phyloP scores from a whole-genome alignment of 2,113 vertebrate genomes.

The Cyanoliseus patagonus region DNA sequence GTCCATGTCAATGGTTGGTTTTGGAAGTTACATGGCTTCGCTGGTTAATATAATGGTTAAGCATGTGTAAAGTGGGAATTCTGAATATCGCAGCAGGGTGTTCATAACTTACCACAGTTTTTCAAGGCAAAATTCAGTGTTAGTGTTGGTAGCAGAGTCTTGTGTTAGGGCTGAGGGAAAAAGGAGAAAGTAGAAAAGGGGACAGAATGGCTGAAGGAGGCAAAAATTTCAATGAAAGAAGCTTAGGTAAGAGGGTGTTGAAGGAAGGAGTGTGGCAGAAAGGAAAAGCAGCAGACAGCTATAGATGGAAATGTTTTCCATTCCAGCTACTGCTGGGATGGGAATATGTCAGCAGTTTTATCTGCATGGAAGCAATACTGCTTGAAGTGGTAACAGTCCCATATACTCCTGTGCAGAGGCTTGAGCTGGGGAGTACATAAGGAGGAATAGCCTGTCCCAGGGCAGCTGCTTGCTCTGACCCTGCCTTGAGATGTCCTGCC shows the following conservation, averaged over 20 bases:
- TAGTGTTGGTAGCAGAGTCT: not conserved
- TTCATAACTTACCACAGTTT: not conserved
- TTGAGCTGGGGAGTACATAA: fast-evolving
- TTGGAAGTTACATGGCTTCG: not conserved
- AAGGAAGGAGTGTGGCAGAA: not conserved
- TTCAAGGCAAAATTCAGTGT: not conserved
- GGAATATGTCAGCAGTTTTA: not conserved
- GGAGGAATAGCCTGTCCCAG: too few species aligned
- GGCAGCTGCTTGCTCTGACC: not conserved
- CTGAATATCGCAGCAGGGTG: not conserved
- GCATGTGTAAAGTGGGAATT: not conserved
- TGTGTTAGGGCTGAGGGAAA: not conserved
- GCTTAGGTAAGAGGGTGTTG: not conserved
- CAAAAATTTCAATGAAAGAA: not conserved
- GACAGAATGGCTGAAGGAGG: not conserved
- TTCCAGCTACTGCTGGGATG: not conserved
- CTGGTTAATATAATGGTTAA: not conserved
- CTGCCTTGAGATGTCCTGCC: not conserved
- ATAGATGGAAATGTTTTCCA: not conserved
- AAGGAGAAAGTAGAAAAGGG: not conserved
- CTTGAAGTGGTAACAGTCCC: fast-evolving
- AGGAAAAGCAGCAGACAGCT: not conserved
- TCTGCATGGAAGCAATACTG: not conserved
- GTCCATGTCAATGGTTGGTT: not conserved
- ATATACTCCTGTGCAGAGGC: not conserved